Evolutionary conservation across 2,797 vertebrate species (phyloP), one percentile per base, ranked within the genome.

Genomic region (Betta splendens): DNA sequence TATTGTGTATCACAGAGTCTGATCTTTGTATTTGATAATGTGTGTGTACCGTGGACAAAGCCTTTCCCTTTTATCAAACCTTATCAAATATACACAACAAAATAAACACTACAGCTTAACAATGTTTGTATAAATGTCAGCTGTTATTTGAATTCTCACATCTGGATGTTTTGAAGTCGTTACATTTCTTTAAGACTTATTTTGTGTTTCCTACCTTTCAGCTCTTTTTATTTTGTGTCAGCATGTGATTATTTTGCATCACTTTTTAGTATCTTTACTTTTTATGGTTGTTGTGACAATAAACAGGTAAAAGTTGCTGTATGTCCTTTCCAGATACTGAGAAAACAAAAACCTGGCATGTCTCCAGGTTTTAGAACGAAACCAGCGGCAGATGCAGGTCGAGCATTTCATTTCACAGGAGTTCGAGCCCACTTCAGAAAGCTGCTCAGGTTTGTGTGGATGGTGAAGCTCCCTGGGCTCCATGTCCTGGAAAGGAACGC

Each of bases 61-160:
- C 45, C 54, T 69, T 61, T 61, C 73, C 26, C 74, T 84, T n/a
- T n/a, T 83, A 86, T 81, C 75, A 78, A 59, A 62, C 51, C 48
- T 38, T 23, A n/a, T n/a, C n/a, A n/a, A n/a, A 22, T 23, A 22
- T 23, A 67, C 57, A 69, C 53, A 60, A 22, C 18, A 75, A 32
- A 68, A 55, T 56, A 60, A 71, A 80, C 44, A 73, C 17, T 23
- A 9, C 6, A 56, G 20, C 1, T 61, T 6, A 38, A 70, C 33
- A 38, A 18, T 39, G 23, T 44, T n/a, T 2, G 33, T 10, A 15
- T 23, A 15, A 8, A 28, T 8, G 11, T 12, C 13, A 2, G 13
- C 31, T 15, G 3, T 11, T 3, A 31, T 31, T 11, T 31, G 29
- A 25, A 29, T 29, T 29, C 9, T 31, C 29, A 31, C 12, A 17